A percentile compares a stretch with the other conserved stretches of the same genome.
These are phyloP conservation scores for Diplosoma virens DNA, from an alignment of 23 tunicate species.

Conservation along the genomic window DNA sequence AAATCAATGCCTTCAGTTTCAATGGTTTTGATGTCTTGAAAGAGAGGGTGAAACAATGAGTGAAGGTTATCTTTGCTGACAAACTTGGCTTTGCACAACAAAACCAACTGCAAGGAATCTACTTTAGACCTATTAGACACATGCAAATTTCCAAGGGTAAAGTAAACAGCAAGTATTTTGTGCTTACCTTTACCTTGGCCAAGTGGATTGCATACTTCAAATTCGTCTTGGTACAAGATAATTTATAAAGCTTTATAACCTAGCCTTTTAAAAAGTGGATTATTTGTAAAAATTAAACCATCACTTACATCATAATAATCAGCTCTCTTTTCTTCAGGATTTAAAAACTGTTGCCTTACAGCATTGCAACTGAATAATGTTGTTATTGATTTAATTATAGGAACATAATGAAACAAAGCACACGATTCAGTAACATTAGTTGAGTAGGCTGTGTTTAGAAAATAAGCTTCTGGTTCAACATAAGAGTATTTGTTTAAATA, in stretches of 20 bases:
- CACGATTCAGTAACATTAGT: background rate
- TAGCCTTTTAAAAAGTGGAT: background rate
- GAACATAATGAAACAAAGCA: constrained; percentile 14
- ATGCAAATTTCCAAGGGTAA: constrained; percentile 28
- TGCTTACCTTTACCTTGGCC: constrained; percentile 19
- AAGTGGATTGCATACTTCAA: constrained; percentile 41
- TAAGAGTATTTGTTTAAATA: background rate
- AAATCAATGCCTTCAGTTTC: constrained; percentile 52
- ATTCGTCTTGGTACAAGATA: constrained; percentile 36
- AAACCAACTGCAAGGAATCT: constrained; percentile 29
- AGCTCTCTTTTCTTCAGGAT: background rate
- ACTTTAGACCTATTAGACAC: constrained; percentile 11
- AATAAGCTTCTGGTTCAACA: constrained; percentile 3
- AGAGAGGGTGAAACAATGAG: constrained; percentile 17
- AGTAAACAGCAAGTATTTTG: constrained; percentile 38
- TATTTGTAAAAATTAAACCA: constrained; percentile 38
- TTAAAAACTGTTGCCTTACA: constrained; percentile 27
- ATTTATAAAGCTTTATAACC: constrained; percentile 22
- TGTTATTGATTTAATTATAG: constrained; percentile 21
- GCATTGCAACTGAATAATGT: background rate
- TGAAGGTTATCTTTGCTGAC: background rate
- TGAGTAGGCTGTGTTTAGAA: background rate
- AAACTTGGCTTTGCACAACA: constrained; percentile 35
- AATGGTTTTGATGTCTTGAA: constrained; percentile 31
- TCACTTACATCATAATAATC: constrained; percentile 31